These are phyloP conservation scores for Synergus laeviventris DNA, from an alignment of 2,888 invertebrate species.

Conservation along the genomic window DNA sequence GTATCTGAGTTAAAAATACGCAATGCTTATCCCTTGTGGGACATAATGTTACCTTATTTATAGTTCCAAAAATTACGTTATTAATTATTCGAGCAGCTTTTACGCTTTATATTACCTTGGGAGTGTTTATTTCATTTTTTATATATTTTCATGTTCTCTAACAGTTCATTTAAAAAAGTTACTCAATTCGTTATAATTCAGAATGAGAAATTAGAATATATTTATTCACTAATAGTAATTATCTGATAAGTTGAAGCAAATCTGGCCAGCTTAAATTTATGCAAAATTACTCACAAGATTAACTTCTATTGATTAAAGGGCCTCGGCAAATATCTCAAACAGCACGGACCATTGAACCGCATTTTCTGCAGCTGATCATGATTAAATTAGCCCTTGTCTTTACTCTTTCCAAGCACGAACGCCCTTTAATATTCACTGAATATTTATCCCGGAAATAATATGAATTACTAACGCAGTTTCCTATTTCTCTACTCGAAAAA, in stretches of 20 bases:
- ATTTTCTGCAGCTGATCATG: conserved; percentile 12
- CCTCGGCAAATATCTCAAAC: conserved; percentile 29
- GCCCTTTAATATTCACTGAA: conserved; percentile 25
- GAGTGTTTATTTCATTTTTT: background rate
- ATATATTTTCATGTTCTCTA: background rate
- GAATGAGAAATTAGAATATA: background rate
- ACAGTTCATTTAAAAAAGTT: background rate
- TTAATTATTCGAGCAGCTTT: conserved; percentile 35
- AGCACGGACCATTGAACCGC: conserved; percentile 38
- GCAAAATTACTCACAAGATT: background rate
- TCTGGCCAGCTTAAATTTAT: background rate
- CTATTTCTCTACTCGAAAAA: background rate
- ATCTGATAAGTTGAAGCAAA: background rate
- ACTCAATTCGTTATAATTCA: background rate
- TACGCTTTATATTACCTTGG: conserved; percentile 17
- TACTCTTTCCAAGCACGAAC: conserved; percentile 32
- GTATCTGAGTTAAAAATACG: background rate
- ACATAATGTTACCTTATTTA: conserved; percentile 32
- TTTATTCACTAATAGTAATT: background rate
- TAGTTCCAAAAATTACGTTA: conserved; percentile 30
- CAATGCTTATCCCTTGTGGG: background rate
- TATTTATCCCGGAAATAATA: background rate
- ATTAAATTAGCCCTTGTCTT: conserved; percentile 35
- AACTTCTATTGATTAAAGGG: conserved; percentile 25
- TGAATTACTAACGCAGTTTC: background rate